Conservation (phyloP, 2,888 invertebrate species). For the Hofmannophila pseudospretella region DNA sequence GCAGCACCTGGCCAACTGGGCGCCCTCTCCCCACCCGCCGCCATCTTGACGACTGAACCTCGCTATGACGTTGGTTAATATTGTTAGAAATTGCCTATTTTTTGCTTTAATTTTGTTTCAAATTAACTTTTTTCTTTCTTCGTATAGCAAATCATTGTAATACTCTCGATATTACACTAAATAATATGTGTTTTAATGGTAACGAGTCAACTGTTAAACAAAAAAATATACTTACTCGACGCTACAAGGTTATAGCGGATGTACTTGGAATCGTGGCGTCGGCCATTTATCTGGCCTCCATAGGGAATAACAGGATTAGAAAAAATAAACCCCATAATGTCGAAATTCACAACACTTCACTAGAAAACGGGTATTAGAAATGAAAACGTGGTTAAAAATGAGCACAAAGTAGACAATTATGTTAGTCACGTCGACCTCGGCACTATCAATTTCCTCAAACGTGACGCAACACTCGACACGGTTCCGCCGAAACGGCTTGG, state of each 20-base stretch:
- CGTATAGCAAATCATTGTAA: background rate
- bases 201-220: slow-evolving; percentile 26
- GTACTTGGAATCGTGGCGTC: slow-evolving; percentile 63
- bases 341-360: slow-evolving; percentile 50
- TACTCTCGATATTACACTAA: background rate
- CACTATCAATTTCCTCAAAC: slow-evolving; percentile 77
- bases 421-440: slow-evolving; percentile 75
- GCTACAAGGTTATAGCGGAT: slow-evolving; percentile 73
- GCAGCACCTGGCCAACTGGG: slow-evolving; percentile 79
- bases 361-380: slow-evolving; percentile 35
- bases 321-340: slow-evolving; percentile 54
- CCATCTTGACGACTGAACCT: slow-evolving; percentile 71
- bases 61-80: slow-evolving; percentile 73
- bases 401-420: slow-evolving; percentile 61
- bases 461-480: slow-evolving; percentile 77
- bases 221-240: slow-evolving; percentile 67
- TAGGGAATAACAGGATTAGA: slow-evolving; percentile 61
- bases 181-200: background rate
- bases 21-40: slow-evolving; percentile 76
- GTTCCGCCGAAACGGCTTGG: slow-evolving; percentile 78
- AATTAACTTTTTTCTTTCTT: slow-evolving; percentile 11
- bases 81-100: slow-evolving; percentile 54
- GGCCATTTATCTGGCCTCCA: slow-evolving; percentile 71
- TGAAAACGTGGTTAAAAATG: slow-evolving; percentile 46
- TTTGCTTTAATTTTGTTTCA: slow-evolving; percentile 30